These are phyloP conservation scores for Barnardius zonarius DNA, from an alignment of 2,113 vertebrate species.

Conservation along the genomic window DNA sequence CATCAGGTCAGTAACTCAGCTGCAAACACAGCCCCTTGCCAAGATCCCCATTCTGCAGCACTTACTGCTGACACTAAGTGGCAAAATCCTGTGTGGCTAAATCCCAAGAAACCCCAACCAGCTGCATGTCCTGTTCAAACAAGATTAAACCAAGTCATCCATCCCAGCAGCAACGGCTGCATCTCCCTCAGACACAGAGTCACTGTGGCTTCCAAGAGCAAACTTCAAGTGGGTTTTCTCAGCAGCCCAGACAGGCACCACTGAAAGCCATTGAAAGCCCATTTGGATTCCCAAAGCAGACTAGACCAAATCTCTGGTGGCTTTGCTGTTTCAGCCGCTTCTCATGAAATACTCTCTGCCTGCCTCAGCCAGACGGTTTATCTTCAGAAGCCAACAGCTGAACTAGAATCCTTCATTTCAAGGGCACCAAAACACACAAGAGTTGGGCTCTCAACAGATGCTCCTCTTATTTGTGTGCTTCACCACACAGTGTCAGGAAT, in stretches of 20 bases:
- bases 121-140: background rate
- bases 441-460: background rate
- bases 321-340: background rate
- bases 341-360: background rate
- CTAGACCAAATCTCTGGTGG: background rate
- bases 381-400: background rate
- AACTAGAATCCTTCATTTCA: background rate
- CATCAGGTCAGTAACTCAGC: background rate
- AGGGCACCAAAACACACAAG: background rate
- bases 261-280: background rate
- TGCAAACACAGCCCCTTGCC: background rate
- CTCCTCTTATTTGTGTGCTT: background rate
- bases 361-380: background rate
- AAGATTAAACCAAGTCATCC: background rate
- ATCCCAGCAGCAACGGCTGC: background rate
- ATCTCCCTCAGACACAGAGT: background rate
- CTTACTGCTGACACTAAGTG: background rate
- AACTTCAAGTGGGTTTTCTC: background rate
- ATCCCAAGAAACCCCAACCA: background rate
- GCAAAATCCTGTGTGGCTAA: background rate
- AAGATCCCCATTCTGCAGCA: background rate
- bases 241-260: background rate
- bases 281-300: background rate
- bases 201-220: background rate
- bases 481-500: background rate